phyloP scores from a whole-genome alignment of 2,797 vertebrate genomes.

The Siniperca scherzeri region DNA sequence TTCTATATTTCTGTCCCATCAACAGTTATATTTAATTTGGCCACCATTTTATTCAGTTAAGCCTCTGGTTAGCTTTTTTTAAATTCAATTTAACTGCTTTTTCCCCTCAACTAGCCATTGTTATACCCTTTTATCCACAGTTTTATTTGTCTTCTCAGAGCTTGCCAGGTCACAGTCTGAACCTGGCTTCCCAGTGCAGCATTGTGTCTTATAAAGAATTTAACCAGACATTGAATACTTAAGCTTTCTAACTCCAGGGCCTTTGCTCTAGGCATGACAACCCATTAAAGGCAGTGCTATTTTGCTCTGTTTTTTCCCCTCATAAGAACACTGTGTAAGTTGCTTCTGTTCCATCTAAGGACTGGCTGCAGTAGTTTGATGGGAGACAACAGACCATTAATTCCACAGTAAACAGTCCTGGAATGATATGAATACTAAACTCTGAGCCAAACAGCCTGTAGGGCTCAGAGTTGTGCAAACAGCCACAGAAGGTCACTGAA shows the following conservation, averaged over 20 bases:
- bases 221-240: conserved; percentile 44
- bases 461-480: conserved; percentile 30
- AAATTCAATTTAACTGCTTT: conserved; percentile 18
- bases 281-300: conserved; percentile 5
- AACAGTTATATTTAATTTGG: conserved; percentile 5
- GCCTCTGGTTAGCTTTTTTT: conserved; percentile 24
- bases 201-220: conserved; percentile 51
- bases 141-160: conserved; percentile 35
- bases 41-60: not conserved
- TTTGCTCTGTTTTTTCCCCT: conserved; percentile 3
- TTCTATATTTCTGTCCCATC: not conserved
- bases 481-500: conserved; percentile 53
- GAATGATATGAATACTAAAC: conserved; percentile 55
- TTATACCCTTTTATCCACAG: conserved; percentile 24
- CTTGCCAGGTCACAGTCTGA: conserved; percentile 35
- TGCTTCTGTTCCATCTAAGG: conserved; percentile 11
- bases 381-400: conserved; percentile 59
- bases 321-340: not conserved
- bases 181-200: conserved; percentile 1
- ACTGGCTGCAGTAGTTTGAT: conserved; percentile 31
- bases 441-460: conserved; percentile 40
- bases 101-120: conserved; percentile 7
- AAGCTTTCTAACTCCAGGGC: conserved; percentile 37
- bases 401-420: conserved; percentile 51
- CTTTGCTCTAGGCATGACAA: conserved; percentile 16